These are phyloP conservation scores for Sardinella longiceps DNA, from an alignment of 2,797 vertebrate genomes.

Conservation along the genomic window DNA sequence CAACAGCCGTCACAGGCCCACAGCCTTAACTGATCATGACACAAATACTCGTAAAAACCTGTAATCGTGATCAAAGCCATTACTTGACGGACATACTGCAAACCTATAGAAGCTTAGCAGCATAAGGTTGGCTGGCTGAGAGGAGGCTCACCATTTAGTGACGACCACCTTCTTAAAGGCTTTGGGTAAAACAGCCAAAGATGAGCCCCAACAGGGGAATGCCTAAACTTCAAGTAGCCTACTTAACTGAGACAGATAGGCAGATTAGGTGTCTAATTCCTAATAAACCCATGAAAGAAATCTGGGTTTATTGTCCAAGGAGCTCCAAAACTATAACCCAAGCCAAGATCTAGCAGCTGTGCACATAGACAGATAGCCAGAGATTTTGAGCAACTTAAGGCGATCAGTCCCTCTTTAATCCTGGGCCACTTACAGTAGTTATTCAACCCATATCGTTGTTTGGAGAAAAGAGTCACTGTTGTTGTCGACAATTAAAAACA, in stretches of 20 bases:
- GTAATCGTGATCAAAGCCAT: neutral
- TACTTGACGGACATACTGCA: neutral
- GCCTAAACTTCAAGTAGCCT: slow-evolving; percentile 78
- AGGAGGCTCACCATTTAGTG: slow-evolving; percentile 63
- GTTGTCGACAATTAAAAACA: neutral
- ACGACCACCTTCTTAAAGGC: slow-evolving; percentile 69
- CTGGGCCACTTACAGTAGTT: slow-evolving; percentile 2
- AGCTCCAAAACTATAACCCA: slow-evolving; percentile 77
- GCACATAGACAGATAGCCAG: slow-evolving; percentile 81
- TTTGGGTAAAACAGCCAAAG: slow-evolving; percentile 68
- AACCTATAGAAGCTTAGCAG: neutral
- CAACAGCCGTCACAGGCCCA: neutral
- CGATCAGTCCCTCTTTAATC: slow-evolving; percentile 54
- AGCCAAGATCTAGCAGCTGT: slow-evolving; percentile 87
- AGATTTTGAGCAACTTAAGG: slow-evolving; percentile 62
- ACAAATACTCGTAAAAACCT: slow-evolving; percentile 46
- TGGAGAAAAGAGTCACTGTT: neutral
- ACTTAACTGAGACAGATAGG: slow-evolving; percentile 82
- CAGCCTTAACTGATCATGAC: neutral
- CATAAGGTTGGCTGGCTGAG: slow-evolving; percentile 50
- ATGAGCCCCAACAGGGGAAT: slow-evolving; percentile 73
- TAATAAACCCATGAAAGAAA: slow-evolving; percentile 81
- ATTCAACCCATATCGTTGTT: neutral
- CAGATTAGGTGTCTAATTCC: slow-evolving; percentile 90
- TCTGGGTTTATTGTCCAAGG: slow-evolving; percentile 81